Conservation (phyloP, 2,797 vertebrate genomes). For the Orientallactaga sibirica region DNA sequence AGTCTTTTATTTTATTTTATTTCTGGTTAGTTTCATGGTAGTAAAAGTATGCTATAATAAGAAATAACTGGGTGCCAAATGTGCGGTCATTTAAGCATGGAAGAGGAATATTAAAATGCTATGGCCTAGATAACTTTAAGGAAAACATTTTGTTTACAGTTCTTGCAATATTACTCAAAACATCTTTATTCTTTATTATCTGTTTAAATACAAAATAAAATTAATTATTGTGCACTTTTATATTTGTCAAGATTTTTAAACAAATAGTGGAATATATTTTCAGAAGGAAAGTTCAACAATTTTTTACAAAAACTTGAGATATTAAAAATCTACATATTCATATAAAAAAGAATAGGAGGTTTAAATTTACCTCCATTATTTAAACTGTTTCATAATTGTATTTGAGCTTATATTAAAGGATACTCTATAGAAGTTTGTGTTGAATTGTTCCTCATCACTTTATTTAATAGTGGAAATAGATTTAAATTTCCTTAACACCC, state of each 20-base stretch:
- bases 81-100: not conserved
- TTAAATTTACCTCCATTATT: not conserved
- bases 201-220: no score
- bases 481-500: not conserved
- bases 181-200: not conserved
- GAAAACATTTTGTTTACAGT: not conserved
- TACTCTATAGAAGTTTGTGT: not conserved
- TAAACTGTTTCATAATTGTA: not conserved
- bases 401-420: not conserved
- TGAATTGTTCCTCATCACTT: not conserved
- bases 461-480: not conserved
- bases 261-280: not conserved
- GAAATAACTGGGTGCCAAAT: not conserved
- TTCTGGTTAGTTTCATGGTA: not conserved
- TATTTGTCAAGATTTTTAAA: not conserved
- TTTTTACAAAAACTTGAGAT: not conserved
- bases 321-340: not conserved
- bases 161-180: not conserved
- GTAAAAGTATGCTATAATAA: no score
- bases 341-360: no score
- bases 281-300: not conserved
- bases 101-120: not conserved
- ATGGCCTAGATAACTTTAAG: not conserved
- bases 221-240: not conserved
- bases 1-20: not conserved